Base-by-base conservation (phyloP, 92 coral and sea anemone species). In the Porites divaricata region DNA sequence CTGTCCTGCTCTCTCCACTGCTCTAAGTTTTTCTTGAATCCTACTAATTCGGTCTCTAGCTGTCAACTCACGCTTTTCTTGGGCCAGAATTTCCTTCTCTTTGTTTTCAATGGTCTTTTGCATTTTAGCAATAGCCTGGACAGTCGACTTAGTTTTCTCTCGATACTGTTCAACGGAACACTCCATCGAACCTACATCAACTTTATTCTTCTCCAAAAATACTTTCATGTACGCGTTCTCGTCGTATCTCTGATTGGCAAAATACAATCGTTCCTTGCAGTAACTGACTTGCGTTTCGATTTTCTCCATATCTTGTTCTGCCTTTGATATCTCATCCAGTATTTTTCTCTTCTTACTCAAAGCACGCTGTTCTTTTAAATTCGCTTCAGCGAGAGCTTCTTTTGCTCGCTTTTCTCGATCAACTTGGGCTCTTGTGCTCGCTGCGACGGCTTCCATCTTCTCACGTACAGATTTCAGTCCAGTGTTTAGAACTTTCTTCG, bases 261-360 rank as follows among this genome's bases (percentile, higher is more conserved):
- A 80, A 23, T 84, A 81, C 81, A 81, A 70, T 72, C 87, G 74
- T 69, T 89, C 95, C 77, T 91, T 91, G 63, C 76, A 63, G 21
- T 72, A 88, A 20, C 87, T 66, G 20, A 68, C 84, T 59, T 88
- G 78, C 1, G 50, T 64, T 69, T 91, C 91, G 7, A 76, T 63
- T 68, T 91, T 91, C 68, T 91, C 90, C 13, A 85, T 80, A 17
- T 51, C 79, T 41, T 49, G 81, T 59, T 91, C 95, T 19, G 85
- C 70, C 61, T 79, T 74, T 71, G 85, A 81, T 82, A 91, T 91
- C 58, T 76, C 54, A 63, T 91, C 91, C 20, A 90, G 82, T 20
- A 91, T 67, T 53, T 57, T 81, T 50, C 88, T 63, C 75, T 88
- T 90, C 70, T 91, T 84, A 49, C 75, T 64, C 22, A 87, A 86